Percentiles rank a stretch among this genome's conserved stretches.
phyloP scores from a whole-genome alignment of 2,797 vertebrate genomes.

The Loris lydekkerianus region DNA sequence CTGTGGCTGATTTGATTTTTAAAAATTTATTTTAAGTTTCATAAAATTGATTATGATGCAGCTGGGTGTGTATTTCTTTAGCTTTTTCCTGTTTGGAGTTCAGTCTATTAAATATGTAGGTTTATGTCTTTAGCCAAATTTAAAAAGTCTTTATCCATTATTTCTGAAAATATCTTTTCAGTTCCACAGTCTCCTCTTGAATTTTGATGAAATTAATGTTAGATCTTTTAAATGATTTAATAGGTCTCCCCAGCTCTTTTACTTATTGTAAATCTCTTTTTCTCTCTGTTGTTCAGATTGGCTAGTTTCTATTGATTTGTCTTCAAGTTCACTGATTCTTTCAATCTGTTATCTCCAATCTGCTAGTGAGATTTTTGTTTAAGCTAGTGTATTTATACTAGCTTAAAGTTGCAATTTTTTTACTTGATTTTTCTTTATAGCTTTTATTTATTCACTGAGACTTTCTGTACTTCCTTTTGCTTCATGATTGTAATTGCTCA shows the following conservation, averaged over 20 bases:
- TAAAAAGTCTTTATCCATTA: not conserved
- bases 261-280: not conserved
- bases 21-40: not conserved
- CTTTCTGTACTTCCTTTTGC: not conserved
- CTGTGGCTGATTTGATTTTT: not conserved
- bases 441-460: not conserved
- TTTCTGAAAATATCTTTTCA: not conserved
- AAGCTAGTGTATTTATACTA: not conserved
- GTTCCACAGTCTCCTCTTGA: not conserved
- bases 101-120: not conserved
- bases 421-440: not conserved
- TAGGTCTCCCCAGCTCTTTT: not conserved
- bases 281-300: not conserved
- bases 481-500: not conserved
- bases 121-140: not conserved
- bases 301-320: not conserved
- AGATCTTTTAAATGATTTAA: not conserved
- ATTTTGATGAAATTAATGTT: not conserved
- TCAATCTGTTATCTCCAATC: not conserved
- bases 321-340: not conserved
- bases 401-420: no score
- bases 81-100: not conserved
- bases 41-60: not conserved
- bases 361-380: not conserved
- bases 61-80: not conserved